Conservation (phyloP, 2,797 vertebrate species). For the Artibeus jamaicensis region DNA sequence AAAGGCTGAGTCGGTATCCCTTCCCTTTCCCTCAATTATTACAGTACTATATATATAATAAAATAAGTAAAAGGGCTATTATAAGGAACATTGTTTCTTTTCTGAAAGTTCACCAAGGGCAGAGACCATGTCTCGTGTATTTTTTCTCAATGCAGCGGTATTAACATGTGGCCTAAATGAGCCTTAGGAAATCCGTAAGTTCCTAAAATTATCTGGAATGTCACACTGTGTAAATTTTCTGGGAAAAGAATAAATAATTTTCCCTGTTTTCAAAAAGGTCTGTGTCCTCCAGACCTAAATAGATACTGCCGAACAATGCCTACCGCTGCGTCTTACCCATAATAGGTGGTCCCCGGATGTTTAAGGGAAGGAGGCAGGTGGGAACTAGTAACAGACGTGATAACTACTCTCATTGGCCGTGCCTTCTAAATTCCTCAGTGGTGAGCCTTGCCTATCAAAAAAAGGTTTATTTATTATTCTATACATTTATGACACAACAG, state of each 20-base stretch:
- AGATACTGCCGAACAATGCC: background rate
- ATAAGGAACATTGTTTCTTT: background rate
- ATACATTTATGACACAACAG: background rate
- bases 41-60: background rate
- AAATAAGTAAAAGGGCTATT: background rate
- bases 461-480: background rate
- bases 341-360: background rate
- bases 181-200: background rate
- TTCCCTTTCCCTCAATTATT: background rate
- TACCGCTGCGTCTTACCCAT: background rate
- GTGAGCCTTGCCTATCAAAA: background rate
- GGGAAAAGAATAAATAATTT: slow-evolving; percentile 25
- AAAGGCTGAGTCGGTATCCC: background rate
- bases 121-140: background rate
- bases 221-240: background rate
- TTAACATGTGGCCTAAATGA: background rate
- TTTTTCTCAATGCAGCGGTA: background rate
- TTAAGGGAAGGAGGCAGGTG: background rate
- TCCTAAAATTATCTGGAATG: background rate
- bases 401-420: background rate
- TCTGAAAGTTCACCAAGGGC: background rate
- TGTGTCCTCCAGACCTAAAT: background rate
- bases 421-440: background rate
- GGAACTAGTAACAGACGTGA: background rate
- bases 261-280: background rate